Base-by-base conservation (phyloP, 2,888 invertebrate species). In the Agrotis exclamationis region DNA sequence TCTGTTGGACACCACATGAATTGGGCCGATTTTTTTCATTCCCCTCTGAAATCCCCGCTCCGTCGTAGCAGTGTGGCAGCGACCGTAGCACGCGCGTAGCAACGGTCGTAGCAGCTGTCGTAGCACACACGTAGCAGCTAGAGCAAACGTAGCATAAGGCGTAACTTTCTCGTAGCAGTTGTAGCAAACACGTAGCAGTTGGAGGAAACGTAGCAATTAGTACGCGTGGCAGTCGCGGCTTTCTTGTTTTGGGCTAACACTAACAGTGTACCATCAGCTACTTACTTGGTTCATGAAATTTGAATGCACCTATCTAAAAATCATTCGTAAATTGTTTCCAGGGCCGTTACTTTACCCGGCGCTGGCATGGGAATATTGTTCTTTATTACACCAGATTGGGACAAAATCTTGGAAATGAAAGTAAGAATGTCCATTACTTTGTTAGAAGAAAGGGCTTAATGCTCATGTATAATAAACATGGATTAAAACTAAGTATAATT, bases 361-460 rank as follows among this genome's bases (percentile, higher is more conserved):
- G 97, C 98, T 14, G 94, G 92, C 2, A 95, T 97, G 47, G 99
- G 98, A 28, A 97, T 98, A 70, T 87, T 97, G 44, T 98, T 97
- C 94, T 98, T 98, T 87, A 95, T 99, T 74, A 97, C 97, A 72
- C 98, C 98, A 0, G 96, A 98, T 74, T 99, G 99, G 97, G 90
- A 94, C 0, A 97, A 97, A 91, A 96, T 99, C 9, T 91, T 97
- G 20, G 97, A 98, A 88, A 96, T 97, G 9, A 96, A 95, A 86
- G 98, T 97, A 93, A 89, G 94, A 73, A 22, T 51, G 16, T 47
- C 24, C 20, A 13, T 58, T 18, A 54, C 11, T 47, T n/a, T 39
- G 4, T 45, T 48, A 56, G 28, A 54, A 3, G 1, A 44, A 54
- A 4, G 5, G 18, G 13, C n/a, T 65, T 58, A 7, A 39, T 54